phyloP scores from a whole-genome alignment of 1,140 invertebrate species.

The Lepidurus packardi region DNA sequence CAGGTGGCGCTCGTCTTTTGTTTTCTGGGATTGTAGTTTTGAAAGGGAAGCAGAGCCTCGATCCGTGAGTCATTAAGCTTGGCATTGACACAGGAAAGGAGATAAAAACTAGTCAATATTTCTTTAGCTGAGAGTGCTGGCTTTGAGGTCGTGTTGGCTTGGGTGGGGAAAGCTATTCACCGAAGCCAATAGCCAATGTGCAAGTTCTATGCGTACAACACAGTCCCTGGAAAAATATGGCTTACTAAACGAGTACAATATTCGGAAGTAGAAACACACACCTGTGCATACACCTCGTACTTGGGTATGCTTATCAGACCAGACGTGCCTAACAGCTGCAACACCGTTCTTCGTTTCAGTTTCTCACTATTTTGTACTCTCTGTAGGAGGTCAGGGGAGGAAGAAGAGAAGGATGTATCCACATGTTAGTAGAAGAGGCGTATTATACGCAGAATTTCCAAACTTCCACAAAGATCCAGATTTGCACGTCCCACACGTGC shows the following conservation, averaged over 20 bases:
- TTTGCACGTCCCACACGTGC: no score
- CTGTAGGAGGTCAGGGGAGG: no score
- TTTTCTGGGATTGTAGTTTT: neutral
- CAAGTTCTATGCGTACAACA: neutral
- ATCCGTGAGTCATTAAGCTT: neutral
- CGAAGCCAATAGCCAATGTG: neutral
- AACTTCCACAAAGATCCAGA: no score
- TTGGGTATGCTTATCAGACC: neutral
- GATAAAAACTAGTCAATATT: slow-evolving; percentile 9
- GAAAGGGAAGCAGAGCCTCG: neutral
- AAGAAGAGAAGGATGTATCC: no score
- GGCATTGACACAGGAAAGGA: neutral
- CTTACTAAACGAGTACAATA: neutral
- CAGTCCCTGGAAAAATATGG: neutral
- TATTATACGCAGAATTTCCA: no score
- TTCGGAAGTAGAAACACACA: neutral
- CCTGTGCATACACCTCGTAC: neutral
- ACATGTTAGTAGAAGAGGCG: no score
- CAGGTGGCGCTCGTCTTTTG: neutral
- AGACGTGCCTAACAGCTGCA: neutral
- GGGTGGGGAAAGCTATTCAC: neutral
- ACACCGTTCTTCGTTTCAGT: no score
- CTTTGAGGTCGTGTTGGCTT: neutral
- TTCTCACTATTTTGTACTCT: no score
- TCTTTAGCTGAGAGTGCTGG: neutral